These are phyloP conservation scores for Hylomyscus alleni DNA, from an alignment of 2,797 vertebrate species.

Conservation along the genomic window DNA sequence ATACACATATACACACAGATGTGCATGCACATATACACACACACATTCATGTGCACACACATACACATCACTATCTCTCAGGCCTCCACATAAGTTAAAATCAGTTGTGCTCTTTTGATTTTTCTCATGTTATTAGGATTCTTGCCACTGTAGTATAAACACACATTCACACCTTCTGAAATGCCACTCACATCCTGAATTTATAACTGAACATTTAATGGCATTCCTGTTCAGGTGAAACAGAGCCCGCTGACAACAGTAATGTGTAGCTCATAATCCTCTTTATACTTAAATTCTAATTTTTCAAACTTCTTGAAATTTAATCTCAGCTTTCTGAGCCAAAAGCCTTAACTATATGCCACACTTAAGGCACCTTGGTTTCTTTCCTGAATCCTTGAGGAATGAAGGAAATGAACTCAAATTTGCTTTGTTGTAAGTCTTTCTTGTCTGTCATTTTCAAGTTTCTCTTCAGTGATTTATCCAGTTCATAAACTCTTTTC, in stretches of 20 bases:
- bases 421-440: background rate
- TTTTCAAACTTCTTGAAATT: constrained; percentile 13
- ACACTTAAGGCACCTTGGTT: background rate
- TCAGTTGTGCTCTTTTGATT: background rate
- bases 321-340: background rate
- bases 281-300: constrained; percentile 22
- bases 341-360: background rate
- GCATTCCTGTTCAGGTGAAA: constrained; percentile 14
- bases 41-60: background rate
- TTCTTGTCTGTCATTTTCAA: background rate
- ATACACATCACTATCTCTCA: background rate
- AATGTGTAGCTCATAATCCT: background rate
- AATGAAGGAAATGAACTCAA: background rate
- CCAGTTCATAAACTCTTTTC: background rate
- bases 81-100: constrained; percentile 21
- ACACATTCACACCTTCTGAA: background rate
- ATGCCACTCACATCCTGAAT: constrained; percentile 22
- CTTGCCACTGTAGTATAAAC: background rate
- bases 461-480: constrained; percentile 37
- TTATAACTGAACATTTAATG: constrained; percentile 26
- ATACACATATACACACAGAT: background rate
- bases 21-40: background rate
- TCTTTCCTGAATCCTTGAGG: background rate
- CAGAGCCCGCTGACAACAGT: background rate
- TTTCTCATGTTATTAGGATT: background rate